Evolutionary conservation across 2,113 vertebrate genomes (phyloP).

Genomic region (Marmota flaviventris): DNA sequence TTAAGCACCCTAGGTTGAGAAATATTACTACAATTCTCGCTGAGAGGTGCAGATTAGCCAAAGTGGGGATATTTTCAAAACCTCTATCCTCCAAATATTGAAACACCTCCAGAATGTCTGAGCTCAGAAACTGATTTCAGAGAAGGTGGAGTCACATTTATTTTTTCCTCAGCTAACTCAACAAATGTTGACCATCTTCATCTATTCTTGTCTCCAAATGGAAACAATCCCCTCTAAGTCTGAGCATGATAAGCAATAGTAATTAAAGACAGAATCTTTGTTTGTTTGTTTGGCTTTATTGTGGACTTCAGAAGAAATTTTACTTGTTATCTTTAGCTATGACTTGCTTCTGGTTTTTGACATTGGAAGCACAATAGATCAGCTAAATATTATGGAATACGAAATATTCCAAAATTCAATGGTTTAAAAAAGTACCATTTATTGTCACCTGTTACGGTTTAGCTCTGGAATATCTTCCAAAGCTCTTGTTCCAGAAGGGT

Average conservation of each 20-base stretch:
- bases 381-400: background rate
- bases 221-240: background rate
- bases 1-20: background rate
- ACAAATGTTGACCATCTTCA: background rate
- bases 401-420: background rate
- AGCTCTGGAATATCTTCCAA: too few relatives aligned
- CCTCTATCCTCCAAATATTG: background rate
- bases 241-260: background rate
- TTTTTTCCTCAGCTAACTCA: background rate
- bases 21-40: background rate
- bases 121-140: background rate
- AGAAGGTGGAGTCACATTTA: background rate
- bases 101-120: background rate
- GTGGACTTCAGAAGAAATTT: background rate
- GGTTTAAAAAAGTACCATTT: background rate
- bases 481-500: too few relatives aligned
- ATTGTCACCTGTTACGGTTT: background rate
- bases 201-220: background rate
- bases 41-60: background rate
- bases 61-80: background rate
- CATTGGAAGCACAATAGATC: background rate
- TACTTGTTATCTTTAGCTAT: background rate
- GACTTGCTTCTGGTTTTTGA: constrained; percentile 15
- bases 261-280: background rate
- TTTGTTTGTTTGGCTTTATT: background rate